Percentiles rank a stretch among this genome's conserved stretches.
Conservation (phyloP, 1,140 invertebrate genomes). For the Drosophila funebris region DNA sequence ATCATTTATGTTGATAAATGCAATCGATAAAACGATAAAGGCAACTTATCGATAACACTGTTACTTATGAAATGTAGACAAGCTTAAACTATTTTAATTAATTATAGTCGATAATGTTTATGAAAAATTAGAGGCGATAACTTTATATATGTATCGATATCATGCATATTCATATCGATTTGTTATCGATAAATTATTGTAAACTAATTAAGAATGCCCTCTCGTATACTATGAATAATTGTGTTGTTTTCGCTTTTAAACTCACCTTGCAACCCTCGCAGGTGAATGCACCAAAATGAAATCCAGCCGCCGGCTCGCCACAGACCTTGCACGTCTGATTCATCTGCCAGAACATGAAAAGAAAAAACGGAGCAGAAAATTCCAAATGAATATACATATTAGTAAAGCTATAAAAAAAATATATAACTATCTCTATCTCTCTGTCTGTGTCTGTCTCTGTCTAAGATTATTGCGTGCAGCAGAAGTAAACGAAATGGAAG, state of each 20-base stretch:
- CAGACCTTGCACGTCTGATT: slow-evolving; percentile 93
- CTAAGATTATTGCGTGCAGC: slow-evolving; percentile 6
- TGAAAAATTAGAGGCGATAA: too few species aligned
- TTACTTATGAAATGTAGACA: too few species aligned
- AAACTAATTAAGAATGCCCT: too few species aligned
- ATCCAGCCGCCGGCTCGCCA: slow-evolving; percentile 93
- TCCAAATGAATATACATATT: slow-evolving; percentile 53
- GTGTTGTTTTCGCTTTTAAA: slow-evolving; percentile 21
- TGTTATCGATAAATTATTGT: too few species aligned
- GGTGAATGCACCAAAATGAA: slow-evolving; percentile 95
- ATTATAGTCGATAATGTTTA: too few species aligned
- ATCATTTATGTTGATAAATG: too few species aligned
- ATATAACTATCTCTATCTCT: background rate
- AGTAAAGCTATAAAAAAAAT: slow-evolving; percentile 10
- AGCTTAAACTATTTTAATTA: too few species aligned
- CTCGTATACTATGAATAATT: background rate
- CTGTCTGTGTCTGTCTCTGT: background rate
- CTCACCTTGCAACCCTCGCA: slow-evolving; percentile 95
- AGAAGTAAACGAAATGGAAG: background rate
- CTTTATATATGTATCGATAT: too few species aligned
- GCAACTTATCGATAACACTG: too few species aligned
- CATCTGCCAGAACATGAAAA: slow-evolving; percentile 86
- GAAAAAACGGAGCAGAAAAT: slow-evolving; percentile 45
- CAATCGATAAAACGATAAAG: too few species aligned
- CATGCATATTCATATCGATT: too few species aligned